Base-by-base conservation (phyloP, 2,113 vertebrate species). In the Zonotrichia leucophrys region DNA sequence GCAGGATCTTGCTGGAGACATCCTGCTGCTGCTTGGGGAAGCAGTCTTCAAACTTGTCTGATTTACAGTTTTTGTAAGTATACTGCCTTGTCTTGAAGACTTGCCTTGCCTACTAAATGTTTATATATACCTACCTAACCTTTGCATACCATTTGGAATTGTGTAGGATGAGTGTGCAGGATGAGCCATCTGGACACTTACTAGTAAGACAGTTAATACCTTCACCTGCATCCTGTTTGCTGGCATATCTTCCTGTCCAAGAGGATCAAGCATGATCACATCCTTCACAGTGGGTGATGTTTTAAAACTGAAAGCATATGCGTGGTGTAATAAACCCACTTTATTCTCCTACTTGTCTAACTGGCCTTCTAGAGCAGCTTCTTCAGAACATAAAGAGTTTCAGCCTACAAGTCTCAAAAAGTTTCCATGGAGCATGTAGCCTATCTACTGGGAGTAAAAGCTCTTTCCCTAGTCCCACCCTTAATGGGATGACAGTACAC, bases 361-460 rank as follows among this genome's bases (percentile, higher is more conserved):
- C n/a, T 39, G 25, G 72, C 31, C 31, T 81, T 70, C 37, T 56
- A 74, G 31, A 72, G 33, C 12, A 70, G 11, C 22, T 87, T 28
- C 20, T 72, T 74, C 68, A 70, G 31, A 70, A n/a, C 0, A 0
- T 37, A 37, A 58, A 75, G 1, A 0, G 41, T 27, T 74, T 14
- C 42, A 78, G 33, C 18, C 22, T 50, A 20, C 18, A 72, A 72
- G 22, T 25, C 46, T 60, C 22, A 67, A 50, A 22, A 76, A 23
- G 12, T 44, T 77, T 72, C 58, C 23, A 31, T 0, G 0, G 23
- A 70, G 12, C 18, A 42, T 39, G 2, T 15, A 62, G 50, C 14
- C 23, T 25, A 16, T 33, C 8, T 18, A 15, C 20, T 31, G 15
- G 9, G 33, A 81, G 28, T 20, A 18, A 66, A 15, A 92, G 20